Evolutionary conservation across 2,888 invertebrate genomes (phyloP), one percentile per base, ranked within the genome.

Genomic region (Neoascia interrupta): DNA sequence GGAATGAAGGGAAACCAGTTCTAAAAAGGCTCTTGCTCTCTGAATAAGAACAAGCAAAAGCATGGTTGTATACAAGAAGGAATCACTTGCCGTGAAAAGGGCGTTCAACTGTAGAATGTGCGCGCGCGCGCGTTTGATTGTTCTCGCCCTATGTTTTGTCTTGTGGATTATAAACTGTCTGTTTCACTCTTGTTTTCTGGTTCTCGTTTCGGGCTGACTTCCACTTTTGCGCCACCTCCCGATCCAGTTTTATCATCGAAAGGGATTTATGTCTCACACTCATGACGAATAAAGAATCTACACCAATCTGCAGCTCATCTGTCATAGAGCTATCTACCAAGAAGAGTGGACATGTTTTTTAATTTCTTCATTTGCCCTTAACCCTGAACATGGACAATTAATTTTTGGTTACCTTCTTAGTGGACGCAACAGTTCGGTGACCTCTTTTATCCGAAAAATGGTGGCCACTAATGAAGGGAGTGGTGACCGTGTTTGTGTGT

Each of bases 11-110:
- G 73, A 79, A 79, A 79, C 79, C 79, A 73, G 79, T 79, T 79
- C 66, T 66, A 79, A 79, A 79, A 81, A 81, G 74, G 81, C 81
- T 69, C 64, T 76, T 76, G 81, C 66, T 75, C 70, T 72, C 72
- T 66, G 75, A 54, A 75, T 64, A 81, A 54, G 28, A 37, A 60
- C 53, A 72, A 68, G 60, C 21, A 66, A 81, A 81, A 82, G 74
- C 74, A 72, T 64, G 79, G 37, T 47, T 37, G 37, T 81, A 47
- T 28, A n/a, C 8, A 31, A 64, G 66, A 81, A 81, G 84, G 86
- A 87, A 87, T 86, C 86, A 87, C 85, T 87, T 87, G 87, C 86
- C 87, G 86, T 87, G 86, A 87, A 87, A 87, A 87, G 87, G 87
- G 86, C 87, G 85, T 87, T 87, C 87, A 87, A 87, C 87, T 85